phyloP scores from a whole-genome alignment of 2,113 vertebrate species.

The Brachionichthys hirsutus region DNA sequence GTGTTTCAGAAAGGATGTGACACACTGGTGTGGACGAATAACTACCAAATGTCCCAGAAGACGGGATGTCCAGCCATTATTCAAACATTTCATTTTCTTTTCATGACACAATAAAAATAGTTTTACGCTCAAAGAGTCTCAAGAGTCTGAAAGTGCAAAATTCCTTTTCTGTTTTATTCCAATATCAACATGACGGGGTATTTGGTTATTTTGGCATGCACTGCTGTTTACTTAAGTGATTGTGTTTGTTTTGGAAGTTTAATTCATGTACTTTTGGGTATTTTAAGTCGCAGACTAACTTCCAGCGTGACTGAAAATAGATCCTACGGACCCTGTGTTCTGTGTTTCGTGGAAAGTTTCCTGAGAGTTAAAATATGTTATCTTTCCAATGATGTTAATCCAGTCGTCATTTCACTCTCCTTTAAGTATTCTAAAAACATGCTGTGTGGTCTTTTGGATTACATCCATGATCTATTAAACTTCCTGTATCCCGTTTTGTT shows the following conservation, averaged over 20 bases:
- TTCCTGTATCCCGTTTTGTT: background rate
- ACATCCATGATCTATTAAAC: slow-evolving; percentile 2
- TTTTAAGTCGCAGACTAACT: background rate
- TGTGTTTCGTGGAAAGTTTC: background rate
- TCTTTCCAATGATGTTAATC: background rate
- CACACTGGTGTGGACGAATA: slow-evolving; percentile 4
- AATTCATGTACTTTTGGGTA: background rate
- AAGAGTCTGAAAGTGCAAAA: background rate
- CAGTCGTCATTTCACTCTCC: background rate
- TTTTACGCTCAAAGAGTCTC: background rate
- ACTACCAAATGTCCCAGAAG: background rate
- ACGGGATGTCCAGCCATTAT: background rate
- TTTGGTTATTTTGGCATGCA: too few relatives aligned
- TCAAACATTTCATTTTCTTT: slow-evolving; percentile 7
- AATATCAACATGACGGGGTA: too few relatives aligned
- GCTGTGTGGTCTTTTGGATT: background rate
- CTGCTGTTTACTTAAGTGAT: too few relatives aligned
- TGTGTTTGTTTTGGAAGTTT: background rate
- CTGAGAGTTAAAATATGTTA: too few relatives aligned
- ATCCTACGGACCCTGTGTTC: background rate
- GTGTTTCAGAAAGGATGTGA: too few relatives aligned
- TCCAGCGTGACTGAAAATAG: slow-evolving; percentile 1
- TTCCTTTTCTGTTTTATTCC: background rate
- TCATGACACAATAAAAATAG: background rate
- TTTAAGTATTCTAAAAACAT: background rate